A percentile compares a stretch with the other conserved stretches of the same genome.
phyloP scores from a whole-genome alignment of 2,797 vertebrate genomes.

The Aulostomus chinensis region DNA sequence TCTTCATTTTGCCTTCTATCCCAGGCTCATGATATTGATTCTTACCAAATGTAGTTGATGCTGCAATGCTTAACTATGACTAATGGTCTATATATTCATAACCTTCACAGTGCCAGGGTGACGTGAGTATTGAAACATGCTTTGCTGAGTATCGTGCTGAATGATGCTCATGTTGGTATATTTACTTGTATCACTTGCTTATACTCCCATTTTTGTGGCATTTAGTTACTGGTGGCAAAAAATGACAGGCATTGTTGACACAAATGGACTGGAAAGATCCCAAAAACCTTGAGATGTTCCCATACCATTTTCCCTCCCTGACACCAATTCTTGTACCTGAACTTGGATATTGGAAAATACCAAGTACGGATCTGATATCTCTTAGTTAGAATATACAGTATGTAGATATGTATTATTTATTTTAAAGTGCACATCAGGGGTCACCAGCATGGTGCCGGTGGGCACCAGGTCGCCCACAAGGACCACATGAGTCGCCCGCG shows the following conservation, averaged over 20 bases:
- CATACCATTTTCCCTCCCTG: too few species aligned
- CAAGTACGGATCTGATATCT: too few species aligned
- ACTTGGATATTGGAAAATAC: too few species aligned
- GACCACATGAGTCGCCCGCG: too few species aligned
- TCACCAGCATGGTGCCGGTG: too few species aligned
- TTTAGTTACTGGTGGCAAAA: conserved; percentile 13
- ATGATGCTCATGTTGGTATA: conserved; percentile 22
- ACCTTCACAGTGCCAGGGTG: conserved; percentile 94
- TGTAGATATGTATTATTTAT: too few species aligned
- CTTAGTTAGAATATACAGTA: too few species aligned
- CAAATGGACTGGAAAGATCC: conserved; percentile 19
- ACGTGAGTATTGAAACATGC: conserved; percentile 89
- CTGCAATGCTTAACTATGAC: conserved; percentile 21
- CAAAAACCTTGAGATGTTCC: too few species aligned
- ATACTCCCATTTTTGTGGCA: not conserved
- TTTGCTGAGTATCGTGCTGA: conserved; percentile 9
- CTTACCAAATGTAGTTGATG: not conserved
- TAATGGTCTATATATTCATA: conserved; percentile 75
- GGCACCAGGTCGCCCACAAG: too few species aligned
- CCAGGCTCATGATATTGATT: not conserved
- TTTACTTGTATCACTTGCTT: conserved; percentile 35
- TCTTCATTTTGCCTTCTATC: not conserved
- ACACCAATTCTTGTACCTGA: too few species aligned
- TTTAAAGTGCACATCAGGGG: too few species aligned
- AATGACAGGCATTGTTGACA: not conserved